Percentiles rank a stretch among this genome's conserved stretches.
phyloP scores from a whole-genome alignment of 2,888 invertebrate species.

The Hypena proboscidalis region DNA sequence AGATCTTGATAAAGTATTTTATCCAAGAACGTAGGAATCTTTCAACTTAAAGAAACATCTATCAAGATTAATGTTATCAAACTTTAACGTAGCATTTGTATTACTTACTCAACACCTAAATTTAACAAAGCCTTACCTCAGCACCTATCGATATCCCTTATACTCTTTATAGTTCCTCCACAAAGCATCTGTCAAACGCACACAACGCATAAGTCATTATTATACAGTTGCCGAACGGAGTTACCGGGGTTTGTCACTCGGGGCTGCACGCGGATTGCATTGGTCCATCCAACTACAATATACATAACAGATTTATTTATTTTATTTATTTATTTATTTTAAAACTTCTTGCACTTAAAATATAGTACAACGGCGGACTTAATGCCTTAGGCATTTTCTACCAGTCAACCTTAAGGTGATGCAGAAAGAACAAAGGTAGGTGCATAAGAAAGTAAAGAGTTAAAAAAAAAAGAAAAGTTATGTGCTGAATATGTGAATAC shows the following conservation, averaged over 20 bases:
- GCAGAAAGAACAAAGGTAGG: no score
- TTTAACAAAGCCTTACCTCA: background rate
- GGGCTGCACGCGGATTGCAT: constrained; percentile 64
- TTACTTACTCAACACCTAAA: background rate
- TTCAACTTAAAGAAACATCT: no score
- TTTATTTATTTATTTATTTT: no score
- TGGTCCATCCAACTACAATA: constrained; percentile 54
- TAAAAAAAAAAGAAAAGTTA: no score
- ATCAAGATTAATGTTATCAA: no score
- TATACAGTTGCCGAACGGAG: constrained; percentile 54
- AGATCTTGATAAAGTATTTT: no score
- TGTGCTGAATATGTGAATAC: no score
- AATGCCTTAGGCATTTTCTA: no score
- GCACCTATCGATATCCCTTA: background rate
- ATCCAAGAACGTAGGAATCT: background rate
- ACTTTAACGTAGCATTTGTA: background rate
- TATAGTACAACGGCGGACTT: no score
- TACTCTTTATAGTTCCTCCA: constrained; percentile 9
- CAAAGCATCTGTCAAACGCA: constrained; percentile 36
- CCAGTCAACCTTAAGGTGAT: no score
- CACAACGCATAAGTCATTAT: constrained; percentile 50
- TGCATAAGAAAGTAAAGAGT: no score
- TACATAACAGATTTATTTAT: constrained; percentile 67
- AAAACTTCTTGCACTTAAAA: no score
- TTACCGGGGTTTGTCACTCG: constrained; percentile 65